Conservation (phyloP, 2,797 vertebrate species). For the Hippoglossus hippoglossus region DNA sequence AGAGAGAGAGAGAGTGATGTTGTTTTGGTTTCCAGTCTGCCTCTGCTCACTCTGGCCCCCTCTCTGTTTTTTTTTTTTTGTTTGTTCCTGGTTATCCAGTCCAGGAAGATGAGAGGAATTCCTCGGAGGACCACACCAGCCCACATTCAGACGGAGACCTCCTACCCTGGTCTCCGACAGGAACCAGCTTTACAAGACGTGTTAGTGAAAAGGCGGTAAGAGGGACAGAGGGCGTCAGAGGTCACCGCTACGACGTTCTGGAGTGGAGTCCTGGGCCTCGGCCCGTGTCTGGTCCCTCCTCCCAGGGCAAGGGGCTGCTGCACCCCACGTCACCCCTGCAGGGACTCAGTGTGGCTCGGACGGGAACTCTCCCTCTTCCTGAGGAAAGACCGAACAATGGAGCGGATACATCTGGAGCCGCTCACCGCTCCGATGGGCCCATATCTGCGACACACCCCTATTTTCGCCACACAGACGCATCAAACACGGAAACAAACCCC, state of each 20-base stretch:
- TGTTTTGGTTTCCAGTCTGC: slow-evolving; percentile 61
- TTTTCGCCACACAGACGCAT: slow-evolving; percentile 44
- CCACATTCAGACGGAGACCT: slow-evolving; percentile 34
- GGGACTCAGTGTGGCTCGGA: slow-evolving; percentile 70
- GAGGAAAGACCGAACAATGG: slow-evolving; percentile 86
- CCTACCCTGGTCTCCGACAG: slow-evolving; percentile 38
- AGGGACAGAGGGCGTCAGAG: slow-evolving; percentile 34
- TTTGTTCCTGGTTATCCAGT: slow-evolving; percentile 73
- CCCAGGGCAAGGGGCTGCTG: slow-evolving; percentile 33
- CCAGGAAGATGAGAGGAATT: slow-evolving; percentile 72
- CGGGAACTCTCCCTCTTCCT: slow-evolving; percentile 80
- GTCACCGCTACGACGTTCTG: slow-evolving; percentile 20
- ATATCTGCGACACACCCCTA: slow-evolving; percentile 56
- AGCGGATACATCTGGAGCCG: slow-evolving; percentile 82
- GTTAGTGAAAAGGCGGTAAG: slow-evolving; percentile 25
- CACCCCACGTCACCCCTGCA: slow-evolving; percentile 53
- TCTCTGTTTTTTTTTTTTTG: slow-evolving; percentile 57
- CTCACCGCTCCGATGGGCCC: slow-evolving; percentile 47
- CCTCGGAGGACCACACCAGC: slow-evolving; percentile 54
- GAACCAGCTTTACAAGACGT: slow-evolving; percentile 40
- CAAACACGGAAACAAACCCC: slow-evolving; percentile 15
- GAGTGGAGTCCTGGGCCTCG: slow-evolving; percentile 5
- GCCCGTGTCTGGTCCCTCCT: slow-evolving; percentile 41
- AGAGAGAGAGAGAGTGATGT: slow-evolving; percentile 9
- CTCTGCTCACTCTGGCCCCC: slow-evolving; percentile 40